Evolutionary conservation across 1,140 invertebrate genomes (phyloP), one percentile per base, ranked within the genome.

Genomic region (Musca domestica): DNA sequence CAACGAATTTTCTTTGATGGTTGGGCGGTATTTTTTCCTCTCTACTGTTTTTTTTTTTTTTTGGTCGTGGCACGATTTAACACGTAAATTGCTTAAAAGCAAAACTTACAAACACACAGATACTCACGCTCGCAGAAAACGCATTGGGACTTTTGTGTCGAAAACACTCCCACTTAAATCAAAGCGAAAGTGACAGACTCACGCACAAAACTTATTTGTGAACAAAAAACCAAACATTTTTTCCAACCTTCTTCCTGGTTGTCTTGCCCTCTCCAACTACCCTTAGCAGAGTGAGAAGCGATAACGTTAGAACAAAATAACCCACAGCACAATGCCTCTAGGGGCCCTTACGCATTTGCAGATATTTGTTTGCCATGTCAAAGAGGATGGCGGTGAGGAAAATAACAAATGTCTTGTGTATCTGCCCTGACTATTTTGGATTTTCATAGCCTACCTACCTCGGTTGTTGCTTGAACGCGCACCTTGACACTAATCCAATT

Each of bases 401-500:
- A n/a, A 58, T 56, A n/a, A 56, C 23, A 56, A 56, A 56, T n/a
- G 23, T 27, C 7, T n/a, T 61, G 30, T 61, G 27, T 41, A 12
- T 41, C 5, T 41, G 6, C 6, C 5, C 34, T 41, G 34, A 41
- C 34, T 41, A 41, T 5, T 41, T 41, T 41, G 34, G 34, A 41
- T 41, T 41, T 41, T 41, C 34, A n/a, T 41, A 41, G 12, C 34
- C 4, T 2, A 12, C 34, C 34, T 41, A 41, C 6, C 34, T 5
- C 10, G 6, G 34, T 41, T 12, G 5, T 41, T 12, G 6, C 12
- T 41, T 41, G 34, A 41, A 41, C 34, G 34, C n/a, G 52, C 56
- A 61, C 56, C 56, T 61, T 61, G 56, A 61, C 56, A 61, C 56
- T 61, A 61, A 61, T 61, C 56, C 56, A 61, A 61, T 61, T 61